Evolutionary conservation across 2,888 invertebrate genomes (phyloP), one percentile per base, ranked within the genome.

Genomic region (Sarcophaga carnaria): DNA sequence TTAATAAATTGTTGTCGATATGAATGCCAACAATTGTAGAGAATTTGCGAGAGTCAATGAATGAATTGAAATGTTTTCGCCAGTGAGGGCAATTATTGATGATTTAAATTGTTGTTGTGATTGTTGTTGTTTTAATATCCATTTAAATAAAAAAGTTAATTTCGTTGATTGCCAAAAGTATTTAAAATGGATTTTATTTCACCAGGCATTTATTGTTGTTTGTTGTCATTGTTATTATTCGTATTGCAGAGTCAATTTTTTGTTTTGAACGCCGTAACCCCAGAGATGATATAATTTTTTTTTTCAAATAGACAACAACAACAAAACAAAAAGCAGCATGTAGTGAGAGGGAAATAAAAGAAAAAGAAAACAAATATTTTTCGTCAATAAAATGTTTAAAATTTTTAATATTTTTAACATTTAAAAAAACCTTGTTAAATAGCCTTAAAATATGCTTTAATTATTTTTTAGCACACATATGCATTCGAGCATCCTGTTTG

Each of bases 111-210:
- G 37, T 10, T 0, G 37, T 37, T 2, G 37, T 37, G 0, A 10
- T 37, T 1, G 37, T 59, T 69, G 49, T 72, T 47, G 10, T 66
- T 72, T 69, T 69, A 66, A 78, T 75, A 74, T 67, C n/a, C 20
- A 62, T 84, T 81, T 70, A 69, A 63, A 71, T 67, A 77, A 80
- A 70, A 70, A 27, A 87, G 84, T 88, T 86, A 88, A 89, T 89
- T 89, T 86, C 75, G 77, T 89, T 88, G 88, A 89, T 89, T 86
- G 87, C 71, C 79, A 80, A 64, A 74, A 49, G 72, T 69, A 85
- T 86, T 83, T 37, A 87, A 87, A 54, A 80, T 76, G 66, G 8
- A 8, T 37, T 37, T 37, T 2, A 37, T 37, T 37, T 37, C 37
- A 37, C 37, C 37, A 37, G 37, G 37, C 37, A 37, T 37, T 37